Evolutionary conservation across 2,888 invertebrate genomes (phyloP).

Genomic region (Theodoxus fluviatilis): DNA sequence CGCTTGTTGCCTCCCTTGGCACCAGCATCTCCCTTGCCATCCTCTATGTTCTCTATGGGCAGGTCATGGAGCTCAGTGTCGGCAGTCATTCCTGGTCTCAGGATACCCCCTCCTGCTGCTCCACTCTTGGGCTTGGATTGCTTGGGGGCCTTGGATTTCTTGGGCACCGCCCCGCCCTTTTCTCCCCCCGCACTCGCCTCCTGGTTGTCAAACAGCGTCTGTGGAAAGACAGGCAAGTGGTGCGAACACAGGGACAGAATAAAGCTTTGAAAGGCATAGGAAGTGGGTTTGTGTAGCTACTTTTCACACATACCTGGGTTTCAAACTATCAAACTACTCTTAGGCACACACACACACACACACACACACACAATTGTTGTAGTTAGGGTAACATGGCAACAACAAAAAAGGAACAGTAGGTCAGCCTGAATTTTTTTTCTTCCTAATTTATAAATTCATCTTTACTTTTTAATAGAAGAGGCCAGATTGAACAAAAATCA

Average conservation of each 20-base stretch:
- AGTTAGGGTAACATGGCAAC: too few relatives aligned
- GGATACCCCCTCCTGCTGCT: too few relatives aligned
- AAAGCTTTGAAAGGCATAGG: neutral
- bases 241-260: neutral
- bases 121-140: too few relatives aligned
- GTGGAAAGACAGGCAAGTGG: neutral
- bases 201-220: constrained; percentile 57
- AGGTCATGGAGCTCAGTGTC: constrained; percentile 14
- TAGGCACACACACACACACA: neutral
- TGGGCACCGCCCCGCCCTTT: constrained; percentile 33
- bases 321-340: neutral
- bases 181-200: constrained; percentile 40
- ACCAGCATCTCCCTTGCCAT: constrained; percentile 34
- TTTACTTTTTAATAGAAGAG: too few relatives aligned
- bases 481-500: too few relatives aligned
- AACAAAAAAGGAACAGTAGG: too few relatives aligned
- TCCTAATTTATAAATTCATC: too few relatives aligned
- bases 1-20: constrained; percentile 66
- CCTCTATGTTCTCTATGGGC: constrained; percentile 40
- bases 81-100: neutral
- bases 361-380: constrained; percentile 6
- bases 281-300: neutral
- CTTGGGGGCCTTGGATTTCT: constrained; percentile 37
- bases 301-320: neutral
- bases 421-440: too few relatives aligned